phyloP scores from a whole-genome alignment of 2,113 vertebrate genomes.

The Machaerirhynchus nigripectus region DNA sequence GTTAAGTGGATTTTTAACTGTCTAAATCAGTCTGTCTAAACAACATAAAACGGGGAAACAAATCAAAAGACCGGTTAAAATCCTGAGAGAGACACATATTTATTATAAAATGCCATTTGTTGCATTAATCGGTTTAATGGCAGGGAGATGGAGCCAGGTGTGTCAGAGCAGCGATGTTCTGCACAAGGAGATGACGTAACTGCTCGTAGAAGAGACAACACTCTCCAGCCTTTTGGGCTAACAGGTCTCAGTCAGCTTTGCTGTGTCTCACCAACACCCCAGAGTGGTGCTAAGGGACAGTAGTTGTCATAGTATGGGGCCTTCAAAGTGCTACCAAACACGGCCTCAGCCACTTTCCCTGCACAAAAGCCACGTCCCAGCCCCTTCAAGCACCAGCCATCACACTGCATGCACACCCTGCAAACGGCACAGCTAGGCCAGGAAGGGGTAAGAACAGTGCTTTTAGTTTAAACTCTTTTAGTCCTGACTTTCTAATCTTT shows the following conservation, averaged over 20 bases:
- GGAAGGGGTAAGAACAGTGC: background rate
- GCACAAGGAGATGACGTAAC: background rate
- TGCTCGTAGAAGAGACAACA: background rate
- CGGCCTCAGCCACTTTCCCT: accelerated
- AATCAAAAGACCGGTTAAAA: slow-evolving; percentile 65
- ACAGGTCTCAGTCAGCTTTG: background rate
- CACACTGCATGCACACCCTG: accelerated
- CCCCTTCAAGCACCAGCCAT: background rate
- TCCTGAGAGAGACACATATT: slow-evolving; percentile 34
- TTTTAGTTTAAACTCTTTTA: background rate
- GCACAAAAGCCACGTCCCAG: accelerated
- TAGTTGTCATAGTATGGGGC: accelerated
- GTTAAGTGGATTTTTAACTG: slow-evolving; percentile 81
- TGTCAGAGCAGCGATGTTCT: background rate
- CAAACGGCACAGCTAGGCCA: background rate
- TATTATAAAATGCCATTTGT: slow-evolving; percentile 47
- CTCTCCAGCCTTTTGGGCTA: background rate
- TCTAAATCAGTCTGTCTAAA: slow-evolving; percentile 77
- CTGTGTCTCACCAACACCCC: background rate
- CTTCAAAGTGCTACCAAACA: background rate
- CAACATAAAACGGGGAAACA: slow-evolving; percentile 67
- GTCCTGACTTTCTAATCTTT: background rate
- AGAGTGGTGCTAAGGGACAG: background rate
- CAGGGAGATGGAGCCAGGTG: slow-evolving; percentile 36
- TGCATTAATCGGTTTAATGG: background rate